Percentiles rank a stretch among this genome's conserved stretches.
Conservation (phyloP, 2,113 vertebrate genomes). For the Canis aureus region DNA sequence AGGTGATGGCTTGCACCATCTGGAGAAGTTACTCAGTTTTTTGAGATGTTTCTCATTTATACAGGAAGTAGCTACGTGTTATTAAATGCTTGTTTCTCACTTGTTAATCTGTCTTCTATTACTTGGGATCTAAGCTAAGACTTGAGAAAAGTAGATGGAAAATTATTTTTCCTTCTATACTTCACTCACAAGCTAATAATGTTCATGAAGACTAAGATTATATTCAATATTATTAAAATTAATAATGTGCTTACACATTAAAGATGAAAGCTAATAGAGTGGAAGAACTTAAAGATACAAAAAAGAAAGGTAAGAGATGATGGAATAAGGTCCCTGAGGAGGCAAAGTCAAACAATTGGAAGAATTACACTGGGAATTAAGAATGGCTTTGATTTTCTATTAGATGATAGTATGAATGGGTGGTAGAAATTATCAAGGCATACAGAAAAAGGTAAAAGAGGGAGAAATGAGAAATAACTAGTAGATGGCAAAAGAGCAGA, state of each 20-base stretch:
- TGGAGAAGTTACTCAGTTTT: not conserved
- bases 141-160: not conserved
- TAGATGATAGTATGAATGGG: not conserved
- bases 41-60: not conserved
- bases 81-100: not conserved
- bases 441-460: not conserved
- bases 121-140: not conserved
- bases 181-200: not conserved
- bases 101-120: not conserved
- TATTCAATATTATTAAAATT: not conserved
- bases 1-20: not conserved
- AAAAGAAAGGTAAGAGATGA: not conserved
- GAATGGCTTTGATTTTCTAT: not conserved
- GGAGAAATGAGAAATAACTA: not conserved
- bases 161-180: not conserved
- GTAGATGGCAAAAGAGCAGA: not conserved
- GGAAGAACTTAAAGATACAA: not conserved
- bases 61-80: not conserved
- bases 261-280: not conserved
- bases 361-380: not conserved
- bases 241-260: not conserved
- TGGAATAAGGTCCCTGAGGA: not conserved
- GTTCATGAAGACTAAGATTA: not conserved
- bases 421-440: not conserved
- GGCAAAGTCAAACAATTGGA: not conserved